A percentile compares a stretch with the other conserved stretches of the same genome.
Evolutionary conservation across 2,888 invertebrate genomes (phyloP).

Genomic region (Tenthredo scrophulariae): DNA sequence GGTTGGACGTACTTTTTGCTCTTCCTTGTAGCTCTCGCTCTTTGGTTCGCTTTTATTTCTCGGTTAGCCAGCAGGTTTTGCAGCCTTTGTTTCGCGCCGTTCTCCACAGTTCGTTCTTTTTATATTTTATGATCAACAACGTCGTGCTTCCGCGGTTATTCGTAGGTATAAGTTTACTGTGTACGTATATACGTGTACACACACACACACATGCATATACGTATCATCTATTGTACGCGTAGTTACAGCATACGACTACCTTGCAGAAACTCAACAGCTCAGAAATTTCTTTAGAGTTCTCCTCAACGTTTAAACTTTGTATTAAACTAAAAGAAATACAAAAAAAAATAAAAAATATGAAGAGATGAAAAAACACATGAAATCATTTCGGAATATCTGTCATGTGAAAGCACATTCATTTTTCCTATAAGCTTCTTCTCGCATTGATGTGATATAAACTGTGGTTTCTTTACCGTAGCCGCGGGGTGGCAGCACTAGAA

Average conservation of each 20-base stretch:
- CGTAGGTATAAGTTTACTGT: background rate
- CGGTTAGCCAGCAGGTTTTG: conserved; percentile 7
- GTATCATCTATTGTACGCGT: background rate
- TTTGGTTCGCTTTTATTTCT: conserved; percentile 15
- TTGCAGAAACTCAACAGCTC: background rate
- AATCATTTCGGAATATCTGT: background rate
- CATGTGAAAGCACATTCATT: background rate
- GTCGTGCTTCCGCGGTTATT: background rate
- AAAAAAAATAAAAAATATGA: background rate
- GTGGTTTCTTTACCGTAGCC: background rate
- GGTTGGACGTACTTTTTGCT: background rate
- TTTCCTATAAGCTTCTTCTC: background rate
- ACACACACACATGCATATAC: background rate
- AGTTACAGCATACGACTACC: background rate
- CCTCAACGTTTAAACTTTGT: background rate
- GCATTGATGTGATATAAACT: background rate
- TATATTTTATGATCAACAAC: conserved; percentile 19
- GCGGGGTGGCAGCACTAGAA: background rate
- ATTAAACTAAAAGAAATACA: background rate
- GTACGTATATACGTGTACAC: background rate
- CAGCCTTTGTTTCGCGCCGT: conserved; percentile 1
- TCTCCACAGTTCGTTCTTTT: background rate
- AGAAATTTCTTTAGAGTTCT: background rate
- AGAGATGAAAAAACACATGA: background rate
- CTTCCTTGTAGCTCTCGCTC: background rate